phyloP scores from a whole-genome alignment of 2,888 invertebrate species.

The Drosophila subquinaria region DNA sequence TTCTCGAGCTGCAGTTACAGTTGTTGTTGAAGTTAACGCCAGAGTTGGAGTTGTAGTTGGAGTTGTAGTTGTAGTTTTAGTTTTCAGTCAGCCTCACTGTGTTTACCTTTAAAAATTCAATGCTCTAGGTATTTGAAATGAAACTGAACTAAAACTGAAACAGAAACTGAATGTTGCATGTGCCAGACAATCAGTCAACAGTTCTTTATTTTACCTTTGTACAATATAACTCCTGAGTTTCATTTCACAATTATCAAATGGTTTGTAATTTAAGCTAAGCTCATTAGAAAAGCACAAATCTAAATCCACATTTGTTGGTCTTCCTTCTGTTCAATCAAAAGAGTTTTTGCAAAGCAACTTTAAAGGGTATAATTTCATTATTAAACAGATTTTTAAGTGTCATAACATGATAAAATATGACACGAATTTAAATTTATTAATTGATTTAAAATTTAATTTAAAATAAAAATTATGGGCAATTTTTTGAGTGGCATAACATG shows the following conservation, averaged over 20 bases:
- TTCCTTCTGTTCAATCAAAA: too few species aligned
- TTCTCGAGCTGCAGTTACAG: conserved; percentile 9
- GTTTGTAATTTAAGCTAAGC: conserved; percentile 6
- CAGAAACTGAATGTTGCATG: conserved; percentile 17
- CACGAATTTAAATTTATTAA: too few species aligned
- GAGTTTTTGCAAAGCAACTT: too few species aligned
- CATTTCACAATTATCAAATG: conserved; percentile 12
- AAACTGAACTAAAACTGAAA: neutral
- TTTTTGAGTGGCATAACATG: too few species aligned
- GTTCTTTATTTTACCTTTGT: conserved; percentile 7
- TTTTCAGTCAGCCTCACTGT: conserved; percentile 29
- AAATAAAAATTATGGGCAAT: too few species aligned
- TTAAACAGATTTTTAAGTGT: too few species aligned
- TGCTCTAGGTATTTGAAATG: conserved; percentile 31
- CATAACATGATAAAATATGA: too few species aligned
- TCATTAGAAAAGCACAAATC: neutral
- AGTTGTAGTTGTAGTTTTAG: neutral
- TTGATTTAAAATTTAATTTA: too few species aligned
- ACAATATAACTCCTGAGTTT: conserved; percentile 8
- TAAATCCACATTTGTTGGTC: too few species aligned
- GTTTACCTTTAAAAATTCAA: conserved; percentile 65
- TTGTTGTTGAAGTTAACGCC: conserved; percentile 36
- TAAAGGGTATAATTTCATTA: too few species aligned
- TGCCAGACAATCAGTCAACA: conserved; percentile 50
- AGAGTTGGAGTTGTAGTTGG: conserved; percentile 2